Percentiles rank a stretch among this genome's conserved stretches.
Conservation (phyloP, 2,888 invertebrate genomes). For the Dinocampus coccinellae region DNA sequence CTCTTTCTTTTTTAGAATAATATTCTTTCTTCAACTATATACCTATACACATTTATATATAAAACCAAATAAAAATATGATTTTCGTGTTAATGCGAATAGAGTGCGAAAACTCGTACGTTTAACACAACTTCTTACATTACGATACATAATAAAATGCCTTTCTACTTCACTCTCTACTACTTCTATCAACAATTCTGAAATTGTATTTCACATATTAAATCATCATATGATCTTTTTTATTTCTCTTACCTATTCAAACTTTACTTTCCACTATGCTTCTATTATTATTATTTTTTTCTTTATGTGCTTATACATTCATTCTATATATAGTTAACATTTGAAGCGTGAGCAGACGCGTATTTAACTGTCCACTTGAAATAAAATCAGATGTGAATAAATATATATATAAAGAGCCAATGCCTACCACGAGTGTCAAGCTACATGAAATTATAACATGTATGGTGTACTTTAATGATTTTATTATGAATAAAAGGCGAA, state of each 20-base stretch:
- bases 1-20: neutral
- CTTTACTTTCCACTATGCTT: too few relatives aligned
- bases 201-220: neutral
- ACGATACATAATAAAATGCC: too few relatives aligned
- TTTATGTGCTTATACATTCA: neutral
- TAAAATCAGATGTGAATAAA: neutral
- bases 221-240: neutral
- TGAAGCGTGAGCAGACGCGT: neutral
- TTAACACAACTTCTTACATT: too few relatives aligned
- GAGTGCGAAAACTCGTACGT: too few relatives aligned
- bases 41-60: neutral
- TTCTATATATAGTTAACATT: constrained; percentile 9
- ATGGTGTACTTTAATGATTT: constrained; percentile 8
- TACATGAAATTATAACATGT: neutral
- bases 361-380: neutral
- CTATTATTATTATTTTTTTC: neutral
- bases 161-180: neutral
- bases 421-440: neutral
- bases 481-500: constrained; percentile 15
- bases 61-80: too few relatives aligned
- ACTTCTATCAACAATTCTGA: neutral
- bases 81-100: too few relatives aligned
- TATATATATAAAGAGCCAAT: neutral
- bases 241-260: neutral
- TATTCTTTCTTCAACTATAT: neutral